phyloP scores from a whole-genome alignment of 2,797 vertebrate genomes.

The Hydrophis major region DNA sequence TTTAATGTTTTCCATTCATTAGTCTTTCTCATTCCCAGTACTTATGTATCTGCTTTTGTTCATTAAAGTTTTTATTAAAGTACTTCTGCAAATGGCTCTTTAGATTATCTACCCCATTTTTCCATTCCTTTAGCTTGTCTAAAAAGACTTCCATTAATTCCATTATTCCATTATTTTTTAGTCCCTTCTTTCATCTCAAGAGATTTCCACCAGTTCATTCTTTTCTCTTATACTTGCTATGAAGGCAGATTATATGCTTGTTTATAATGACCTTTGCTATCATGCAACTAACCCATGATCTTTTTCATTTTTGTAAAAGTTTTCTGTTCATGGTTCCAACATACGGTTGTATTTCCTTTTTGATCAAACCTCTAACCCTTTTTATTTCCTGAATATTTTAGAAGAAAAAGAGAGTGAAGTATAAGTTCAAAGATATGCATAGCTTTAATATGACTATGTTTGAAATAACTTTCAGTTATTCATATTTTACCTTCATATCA shows the following conservation, averaged over 20 bases:
- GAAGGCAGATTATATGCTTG: background rate
- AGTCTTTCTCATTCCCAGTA: slow-evolving; percentile 5
- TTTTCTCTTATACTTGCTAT: background rate
- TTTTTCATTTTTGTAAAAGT: background rate
- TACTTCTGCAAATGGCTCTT: background rate
- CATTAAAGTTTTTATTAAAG: background rate
- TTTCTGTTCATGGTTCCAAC: background rate
- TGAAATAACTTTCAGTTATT: background rate
- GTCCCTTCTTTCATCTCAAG: background rate
- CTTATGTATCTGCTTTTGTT: slow-evolving; percentile 1
- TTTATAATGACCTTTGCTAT: slow-evolving; percentile 12
- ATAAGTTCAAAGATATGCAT: background rate
- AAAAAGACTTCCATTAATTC: slow-evolving; percentile 22
- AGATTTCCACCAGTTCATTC: background rate
- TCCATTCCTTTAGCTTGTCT: slow-evolving; percentile 9
- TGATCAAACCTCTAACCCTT: background rate
- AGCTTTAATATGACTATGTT: background rate
- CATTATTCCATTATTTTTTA: background rate
- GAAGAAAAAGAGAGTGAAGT: background rate
- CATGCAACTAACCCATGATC: background rate
- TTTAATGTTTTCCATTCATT: background rate
- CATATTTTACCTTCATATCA: background rate
- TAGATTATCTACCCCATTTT: background rate
- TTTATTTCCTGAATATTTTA: background rate
- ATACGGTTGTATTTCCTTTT: background rate